Evolutionary conservation across 2,113 vertebrate species (phyloP).

Genomic region (Phyllostomus discolor): DNA sequence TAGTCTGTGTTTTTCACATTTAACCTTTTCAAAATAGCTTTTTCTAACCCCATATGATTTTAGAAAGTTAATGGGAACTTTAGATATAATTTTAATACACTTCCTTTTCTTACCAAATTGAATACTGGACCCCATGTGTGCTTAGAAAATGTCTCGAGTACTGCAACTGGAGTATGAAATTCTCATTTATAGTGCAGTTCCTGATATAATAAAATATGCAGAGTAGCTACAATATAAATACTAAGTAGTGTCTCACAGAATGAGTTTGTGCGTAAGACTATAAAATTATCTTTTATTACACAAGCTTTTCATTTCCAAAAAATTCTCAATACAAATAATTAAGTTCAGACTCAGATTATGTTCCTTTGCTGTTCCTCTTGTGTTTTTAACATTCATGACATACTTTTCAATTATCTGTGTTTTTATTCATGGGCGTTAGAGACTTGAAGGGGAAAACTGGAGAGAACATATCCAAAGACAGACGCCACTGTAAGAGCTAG

Average conservation of each 20-base stretch:
- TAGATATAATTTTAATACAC: not conserved
- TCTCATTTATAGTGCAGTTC: not conserved
- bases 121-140: not conserved
- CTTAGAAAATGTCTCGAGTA: not conserved
- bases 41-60: not conserved
- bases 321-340: constrained; percentile 1
- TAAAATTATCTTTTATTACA: not conserved
- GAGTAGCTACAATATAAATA: not conserved
- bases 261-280: not conserved
- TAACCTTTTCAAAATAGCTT: not conserved
- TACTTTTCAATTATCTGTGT: constrained; percentile 14
- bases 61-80: not conserved
- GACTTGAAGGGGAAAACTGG: not conserved
- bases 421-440: not conserved
- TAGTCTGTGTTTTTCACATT: not conserved
- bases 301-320: not conserved
- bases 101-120: not conserved
- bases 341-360: not conserved
- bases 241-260: not conserved
- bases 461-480: not conserved
- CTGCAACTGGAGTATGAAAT: not conserved
- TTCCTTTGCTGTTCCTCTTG: not conserved
- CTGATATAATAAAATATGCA: not conserved
- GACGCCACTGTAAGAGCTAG: not conserved
- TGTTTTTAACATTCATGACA: constrained; percentile 6